phyloP scores from a whole-genome alignment of 2,113 vertebrate genomes.

The Nycticorax nycticorax region DNA sequence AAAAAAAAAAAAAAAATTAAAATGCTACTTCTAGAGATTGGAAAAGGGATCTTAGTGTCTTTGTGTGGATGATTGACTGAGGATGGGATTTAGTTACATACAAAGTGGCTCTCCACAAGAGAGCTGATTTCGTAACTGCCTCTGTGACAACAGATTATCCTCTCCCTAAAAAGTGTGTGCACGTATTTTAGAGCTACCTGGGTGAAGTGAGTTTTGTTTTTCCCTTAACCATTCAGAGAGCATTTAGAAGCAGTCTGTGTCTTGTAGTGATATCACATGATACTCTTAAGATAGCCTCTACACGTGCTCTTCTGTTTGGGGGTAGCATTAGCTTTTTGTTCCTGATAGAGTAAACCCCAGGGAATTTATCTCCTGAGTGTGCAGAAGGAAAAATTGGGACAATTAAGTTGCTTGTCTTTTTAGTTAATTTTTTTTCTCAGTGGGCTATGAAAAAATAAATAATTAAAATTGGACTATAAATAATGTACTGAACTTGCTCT shows the following conservation, averaged over 20 bases:
- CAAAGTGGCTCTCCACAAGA: neutral
- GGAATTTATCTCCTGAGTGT: neutral
- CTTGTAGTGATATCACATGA: neutral
- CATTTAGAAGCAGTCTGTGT: neutral
- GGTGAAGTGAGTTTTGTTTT: neutral
- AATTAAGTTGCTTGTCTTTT: neutral
- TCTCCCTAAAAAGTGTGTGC: neutral
- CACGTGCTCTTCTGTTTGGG: neutral
- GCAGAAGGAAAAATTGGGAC: neutral
- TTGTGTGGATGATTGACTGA: neutral
- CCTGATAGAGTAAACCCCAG: neutral
- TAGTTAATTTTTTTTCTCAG: constrained; percentile 6
- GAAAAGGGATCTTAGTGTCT: neutral
- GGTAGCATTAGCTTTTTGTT: neutral
- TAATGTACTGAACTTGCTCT: neutral
- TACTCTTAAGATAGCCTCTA: neutral
- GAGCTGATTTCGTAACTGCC: neutral
- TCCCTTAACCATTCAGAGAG: neutral
- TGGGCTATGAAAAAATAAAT: constrained; percentile 11
- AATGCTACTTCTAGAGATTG: neutral
- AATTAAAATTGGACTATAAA: constrained; percentile 32
- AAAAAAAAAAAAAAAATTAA: neutral
- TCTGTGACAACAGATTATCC: neutral
- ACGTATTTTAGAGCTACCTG: neutral
- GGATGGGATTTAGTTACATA: neutral